These are phyloP conservation scores for Hypselothyrea guttata DNA, from an alignment of 2,888 invertebrate genomes.

Conservation along the genomic window DNA sequence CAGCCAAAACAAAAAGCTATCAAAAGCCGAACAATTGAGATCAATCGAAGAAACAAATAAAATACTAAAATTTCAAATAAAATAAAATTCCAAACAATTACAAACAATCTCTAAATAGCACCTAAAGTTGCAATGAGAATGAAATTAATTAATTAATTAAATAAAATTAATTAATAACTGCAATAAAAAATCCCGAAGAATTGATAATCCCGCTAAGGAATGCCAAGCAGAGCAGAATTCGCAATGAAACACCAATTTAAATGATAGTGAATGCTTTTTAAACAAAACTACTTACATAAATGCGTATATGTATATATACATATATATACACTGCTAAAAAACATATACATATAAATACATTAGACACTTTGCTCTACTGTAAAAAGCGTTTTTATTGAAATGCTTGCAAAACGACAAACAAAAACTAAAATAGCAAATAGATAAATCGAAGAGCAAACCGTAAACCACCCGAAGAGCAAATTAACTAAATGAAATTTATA, in stretches of 20 bases:
- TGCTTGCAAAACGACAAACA: constrained; percentile 45
- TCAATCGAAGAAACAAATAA: constrained; percentile 18
- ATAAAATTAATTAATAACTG: constrained; percentile 22
- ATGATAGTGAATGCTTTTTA: constrained; percentile 56
- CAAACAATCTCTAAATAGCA: constrained; percentile 22
- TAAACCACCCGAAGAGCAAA: constrained; percentile 31
- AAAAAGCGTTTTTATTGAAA: constrained; percentile 70
- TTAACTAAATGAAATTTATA: constrained; percentile 39
- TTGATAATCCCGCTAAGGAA: constrained; percentile 24
- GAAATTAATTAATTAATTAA: constrained; percentile 8
- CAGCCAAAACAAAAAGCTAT: constrained; percentile 32
- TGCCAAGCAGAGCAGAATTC: constrained; percentile 17
- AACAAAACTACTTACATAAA: constrained; percentile 27
- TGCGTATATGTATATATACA: constrained; percentile 14
- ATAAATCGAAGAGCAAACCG: constrained; percentile 2
- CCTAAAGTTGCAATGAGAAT: constrained; percentile 12
- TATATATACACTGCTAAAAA: no score
- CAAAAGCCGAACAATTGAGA: constrained; percentile 18
- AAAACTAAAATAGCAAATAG: constrained; percentile 6
- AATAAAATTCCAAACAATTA: constrained; percentile 53
- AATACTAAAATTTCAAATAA: background rate
- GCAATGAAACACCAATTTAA: constrained; percentile 62
- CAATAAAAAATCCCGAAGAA: background rate
- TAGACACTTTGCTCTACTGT: constrained; percentile 44
- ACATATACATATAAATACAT: constrained; percentile 20